Percentiles rank a stretch among this genome's conserved stretches.
These are phyloP conservation scores for Pammene aurita DNA, from an alignment of 2,888 invertebrate genomes.

Conservation along the genomic window DNA sequence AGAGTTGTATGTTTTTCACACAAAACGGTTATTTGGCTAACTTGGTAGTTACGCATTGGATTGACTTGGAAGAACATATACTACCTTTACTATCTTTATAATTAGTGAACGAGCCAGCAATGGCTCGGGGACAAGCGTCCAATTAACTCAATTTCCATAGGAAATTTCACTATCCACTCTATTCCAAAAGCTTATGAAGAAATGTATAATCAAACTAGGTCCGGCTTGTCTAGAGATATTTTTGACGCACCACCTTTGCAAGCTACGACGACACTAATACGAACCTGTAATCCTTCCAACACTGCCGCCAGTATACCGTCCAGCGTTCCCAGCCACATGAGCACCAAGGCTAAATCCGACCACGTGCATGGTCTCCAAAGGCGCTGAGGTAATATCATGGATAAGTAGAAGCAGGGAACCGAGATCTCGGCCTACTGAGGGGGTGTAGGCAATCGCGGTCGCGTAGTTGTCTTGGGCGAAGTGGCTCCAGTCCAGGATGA, in stretches of 20 bases:
- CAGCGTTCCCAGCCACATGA: conserved; percentile 37
- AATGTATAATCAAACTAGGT: no score
- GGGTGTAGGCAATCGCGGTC: conserved; percentile 20
- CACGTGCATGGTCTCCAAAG: conserved; percentile 26
- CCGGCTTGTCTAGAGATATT: no score
- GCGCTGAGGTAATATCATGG: conserved; percentile 18
- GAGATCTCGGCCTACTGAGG: conserved; percentile 27
- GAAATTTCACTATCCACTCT: no score
- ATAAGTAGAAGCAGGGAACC: conserved; percentile 19
- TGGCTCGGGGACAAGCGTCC: no score
- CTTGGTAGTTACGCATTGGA: no score
- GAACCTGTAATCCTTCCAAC: conserved; percentile 31
- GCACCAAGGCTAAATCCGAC: conserved; percentile 36
- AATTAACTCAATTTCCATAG: no score
- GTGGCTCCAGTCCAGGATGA: conserved; percentile 36
- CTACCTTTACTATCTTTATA: no score
- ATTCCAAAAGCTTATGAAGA: no score
- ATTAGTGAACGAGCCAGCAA: no score
- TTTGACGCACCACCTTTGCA: neutral
- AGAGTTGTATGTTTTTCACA: no score
- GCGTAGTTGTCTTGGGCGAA: conserved; percentile 16
- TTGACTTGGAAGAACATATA: no score
- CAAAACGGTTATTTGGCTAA: no score
- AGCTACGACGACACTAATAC: neutral
- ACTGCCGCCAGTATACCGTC: conserved; percentile 14